A percentile compares a stretch with the other conserved stretches of the same genome.
Evolutionary conservation across 2,888 invertebrate genomes (phyloP).

Genomic region (Malthinus seriepunctatus): DNA sequence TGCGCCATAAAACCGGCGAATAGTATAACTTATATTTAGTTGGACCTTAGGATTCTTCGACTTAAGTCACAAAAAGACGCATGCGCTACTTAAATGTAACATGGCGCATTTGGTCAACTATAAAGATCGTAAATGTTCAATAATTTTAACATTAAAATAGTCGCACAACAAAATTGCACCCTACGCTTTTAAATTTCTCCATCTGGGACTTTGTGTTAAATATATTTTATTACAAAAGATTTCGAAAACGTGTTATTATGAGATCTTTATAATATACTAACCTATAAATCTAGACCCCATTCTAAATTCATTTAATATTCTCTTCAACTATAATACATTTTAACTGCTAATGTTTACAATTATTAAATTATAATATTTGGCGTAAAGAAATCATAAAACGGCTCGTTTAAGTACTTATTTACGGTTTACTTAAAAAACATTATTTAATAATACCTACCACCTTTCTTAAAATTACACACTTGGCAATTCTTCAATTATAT

Average conservation of each 20-base stretch:
- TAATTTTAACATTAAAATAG: conserved; percentile 34
- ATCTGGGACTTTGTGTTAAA: conserved; percentile 16
- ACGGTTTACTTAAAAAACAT: conserved; percentile 1
- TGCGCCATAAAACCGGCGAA: conserved; percentile 50
- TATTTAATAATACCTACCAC: neutral
- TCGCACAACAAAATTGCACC: conserved; percentile 34
- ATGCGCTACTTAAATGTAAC: conserved; percentile 17
- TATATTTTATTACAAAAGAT: conserved; percentile 13
- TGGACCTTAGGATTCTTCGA: conserved; percentile 31
- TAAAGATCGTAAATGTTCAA: conserved; percentile 36
- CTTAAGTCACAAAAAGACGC: conserved; percentile 18
- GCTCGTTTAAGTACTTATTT: conserved; percentile 2
- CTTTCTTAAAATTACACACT: too few species aligned
- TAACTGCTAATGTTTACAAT: neutral
- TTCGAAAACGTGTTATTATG: conserved; percentile 20
- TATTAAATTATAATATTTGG: conserved; percentile 7
- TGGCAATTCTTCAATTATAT: too few species aligned
- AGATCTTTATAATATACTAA: conserved; percentile 20
- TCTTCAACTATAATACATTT: too few species aligned
- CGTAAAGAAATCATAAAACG: conserved; percentile 5
- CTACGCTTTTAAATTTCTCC: conserved; percentile 17
- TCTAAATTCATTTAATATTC: neutral
- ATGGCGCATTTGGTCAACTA: conserved; percentile 25
- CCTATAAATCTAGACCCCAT: conserved; percentile 22
- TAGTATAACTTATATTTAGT: conserved; percentile 44